Evolutionary conservation across 2,888 invertebrate species (phyloP).

Genomic region (Helleia helle): DNA sequence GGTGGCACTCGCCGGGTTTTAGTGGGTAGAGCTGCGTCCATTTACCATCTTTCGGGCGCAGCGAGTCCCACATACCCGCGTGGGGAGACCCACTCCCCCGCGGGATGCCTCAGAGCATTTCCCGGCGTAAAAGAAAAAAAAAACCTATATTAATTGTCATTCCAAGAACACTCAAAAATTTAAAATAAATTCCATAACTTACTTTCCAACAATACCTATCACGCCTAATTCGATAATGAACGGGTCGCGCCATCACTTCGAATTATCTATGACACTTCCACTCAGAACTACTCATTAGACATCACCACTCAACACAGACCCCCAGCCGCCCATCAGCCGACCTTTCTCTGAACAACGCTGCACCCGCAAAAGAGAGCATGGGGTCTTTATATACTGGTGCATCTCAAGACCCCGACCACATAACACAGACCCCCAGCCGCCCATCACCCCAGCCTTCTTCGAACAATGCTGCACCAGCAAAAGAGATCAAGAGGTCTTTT

Average conservation of each 20-base stretch:
- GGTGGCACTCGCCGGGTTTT: no score
- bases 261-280: conserved; percentile 70
- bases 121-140: no score
- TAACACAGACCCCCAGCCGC: conserved; percentile 23
- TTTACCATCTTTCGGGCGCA: no score
- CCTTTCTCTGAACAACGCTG: conserved; percentile 3
- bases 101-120: no score
- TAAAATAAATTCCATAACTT: no score
- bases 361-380: conserved; percentile 9
- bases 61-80: no score
- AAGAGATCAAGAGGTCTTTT: conserved; percentile 20
- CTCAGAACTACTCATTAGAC: conserved; percentile 63
- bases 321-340: conserved; percentile 9
- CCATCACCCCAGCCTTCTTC: conserved; percentile 9
- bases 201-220: conserved; percentile 20
- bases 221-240: conserved; percentile 65
- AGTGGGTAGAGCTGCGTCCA: no score
- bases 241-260: conserved; percentile 58
- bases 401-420: no score
- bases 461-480: neutral
- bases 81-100: no score
- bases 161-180: no score
- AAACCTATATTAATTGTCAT: no score
- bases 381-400: conserved; percentile 29
- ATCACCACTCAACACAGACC: conserved; percentile 34